A percentile compares a stretch with the other conserved stretches of the same genome.
Conservation (phyloP, 2,888 invertebrate genomes). For the Pristionchus fissidentatus region DNA sequence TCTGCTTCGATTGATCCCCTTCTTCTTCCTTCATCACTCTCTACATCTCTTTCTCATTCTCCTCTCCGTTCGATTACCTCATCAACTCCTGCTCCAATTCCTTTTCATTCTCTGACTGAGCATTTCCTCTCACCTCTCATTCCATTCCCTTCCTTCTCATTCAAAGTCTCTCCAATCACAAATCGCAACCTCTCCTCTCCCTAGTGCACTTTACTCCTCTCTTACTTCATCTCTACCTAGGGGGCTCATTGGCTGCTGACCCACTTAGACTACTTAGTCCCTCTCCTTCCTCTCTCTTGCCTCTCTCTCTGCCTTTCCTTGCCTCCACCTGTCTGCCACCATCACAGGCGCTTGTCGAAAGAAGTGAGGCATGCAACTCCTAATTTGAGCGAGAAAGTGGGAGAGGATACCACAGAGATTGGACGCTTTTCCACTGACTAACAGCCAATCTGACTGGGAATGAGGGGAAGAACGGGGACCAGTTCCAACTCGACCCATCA, state of each 20-base stretch:
- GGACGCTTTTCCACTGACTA: slow-evolving; percentile 4
- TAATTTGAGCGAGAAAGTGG: not conserved
- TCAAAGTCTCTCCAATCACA: too few relatives aligned
- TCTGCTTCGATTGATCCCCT: not conserved
- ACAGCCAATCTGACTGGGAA: slow-evolving; percentile 4
- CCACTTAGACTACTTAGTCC: slow-evolving; percentile 38
- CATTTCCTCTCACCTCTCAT: not conserved
- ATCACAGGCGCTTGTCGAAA: not conserved
- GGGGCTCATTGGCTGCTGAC: slow-evolving; percentile 37
- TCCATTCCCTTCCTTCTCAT: not conserved
- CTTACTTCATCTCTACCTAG: slow-evolving; percentile 22
- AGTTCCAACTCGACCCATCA: not conserved
- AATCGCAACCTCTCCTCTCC: slow-evolving; percentile 1
- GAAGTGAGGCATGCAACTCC: slow-evolving; percentile 4
- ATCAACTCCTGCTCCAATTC: slow-evolving; percentile 27
- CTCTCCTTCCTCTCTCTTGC: slow-evolving; percentile 1
- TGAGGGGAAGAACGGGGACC: not conserved
- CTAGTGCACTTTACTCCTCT: slow-evolving; percentile 38
- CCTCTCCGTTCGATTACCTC: slow-evolving; percentile 18
- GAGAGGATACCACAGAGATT: not conserved
- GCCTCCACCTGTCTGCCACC: slow-evolving; percentile 37
- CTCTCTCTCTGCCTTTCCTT: not conserved
- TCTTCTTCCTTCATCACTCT: not conserved
- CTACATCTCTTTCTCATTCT: slow-evolving; percentile 6
- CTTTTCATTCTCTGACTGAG: not conserved